These are phyloP conservation scores for Triplophysa yarkandensis DNA, from an alignment of 2,797 vertebrate species.

Conservation along the genomic window DNA sequence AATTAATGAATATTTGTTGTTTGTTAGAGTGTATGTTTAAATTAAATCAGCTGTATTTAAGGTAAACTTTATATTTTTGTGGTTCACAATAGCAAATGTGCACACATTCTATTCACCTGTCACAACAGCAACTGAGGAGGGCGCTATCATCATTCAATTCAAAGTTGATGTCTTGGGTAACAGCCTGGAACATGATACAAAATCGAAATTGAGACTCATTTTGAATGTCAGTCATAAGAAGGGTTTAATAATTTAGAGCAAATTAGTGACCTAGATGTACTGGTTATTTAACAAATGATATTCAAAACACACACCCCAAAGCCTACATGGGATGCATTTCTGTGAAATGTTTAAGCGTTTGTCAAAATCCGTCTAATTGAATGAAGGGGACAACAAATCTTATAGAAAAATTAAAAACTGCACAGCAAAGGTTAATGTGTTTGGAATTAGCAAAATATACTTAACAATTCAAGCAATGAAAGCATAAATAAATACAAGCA, in stretches of 20 bases:
- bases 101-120: not conserved
- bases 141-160: slow-evolving; percentile 16
- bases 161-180: not conserved
- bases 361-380: slow-evolving; percentile 1
- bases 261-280: not conserved
- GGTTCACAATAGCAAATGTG: not conserved
- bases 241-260: not conserved
- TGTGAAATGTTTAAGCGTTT: not conserved
- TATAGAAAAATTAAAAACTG: not conserved
- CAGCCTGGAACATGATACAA: not conserved
- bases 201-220: not conserved
- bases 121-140: slow-evolving; percentile 16
- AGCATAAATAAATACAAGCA: slow-evolving; percentile 3
- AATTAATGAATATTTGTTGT: no score
- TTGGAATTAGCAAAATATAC: not conserved
- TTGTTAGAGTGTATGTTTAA: not conserved
- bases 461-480: not conserved
- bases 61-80: not conserved
- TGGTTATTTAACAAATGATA: not conserved
- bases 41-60: not conserved
- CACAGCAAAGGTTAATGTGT: not conserved
- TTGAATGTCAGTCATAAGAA: not conserved
- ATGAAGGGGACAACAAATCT: slow-evolving; percentile 2
- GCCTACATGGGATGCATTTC: not conserved
- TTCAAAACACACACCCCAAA: no score